Evolutionary conservation across 2,113 vertebrate species (phyloP).

Genomic region (Melospiza melodia): DNA sequence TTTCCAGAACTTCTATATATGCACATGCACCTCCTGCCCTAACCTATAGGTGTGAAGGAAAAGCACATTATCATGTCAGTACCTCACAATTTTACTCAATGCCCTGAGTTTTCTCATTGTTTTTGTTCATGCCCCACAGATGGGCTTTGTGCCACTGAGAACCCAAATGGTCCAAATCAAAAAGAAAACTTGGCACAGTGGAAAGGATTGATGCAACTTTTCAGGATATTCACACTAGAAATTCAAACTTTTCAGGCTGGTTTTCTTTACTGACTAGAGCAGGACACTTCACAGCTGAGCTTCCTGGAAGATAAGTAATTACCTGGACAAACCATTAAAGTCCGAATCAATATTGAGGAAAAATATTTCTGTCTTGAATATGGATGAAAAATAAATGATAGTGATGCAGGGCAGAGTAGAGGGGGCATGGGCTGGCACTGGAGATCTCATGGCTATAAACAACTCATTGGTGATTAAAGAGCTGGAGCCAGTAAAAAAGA

Average conservation of each 20-base stretch:
- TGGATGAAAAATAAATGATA: neutral
- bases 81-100: neutral
- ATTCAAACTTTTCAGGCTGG: neutral
- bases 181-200: neutral
- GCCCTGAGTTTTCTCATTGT: neutral
- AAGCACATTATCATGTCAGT: neutral
- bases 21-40: neutral
- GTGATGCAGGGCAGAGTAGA: neutral
- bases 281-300: neutral
- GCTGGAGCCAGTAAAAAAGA: neutral
- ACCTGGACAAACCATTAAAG: neutral
- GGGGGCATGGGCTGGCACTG: rapidly evolving
- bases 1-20: neutral
- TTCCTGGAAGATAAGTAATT: neutral
- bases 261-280: neutral
- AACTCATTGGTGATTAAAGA: neutral
- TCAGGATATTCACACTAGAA: neutral
- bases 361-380: neutral
- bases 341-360: neutral
- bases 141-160: neutral
- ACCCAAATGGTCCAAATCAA: neutral
- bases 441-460: neutral
- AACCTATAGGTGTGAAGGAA: neutral
- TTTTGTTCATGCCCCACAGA: neutral
- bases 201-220: neutral